A percentile compares a stretch with the other conserved stretches of the same genome.
These are phyloP conservation scores for Phanerotoma sp. DNA, from an alignment of 2,888 invertebrate genomes.

Conservation along the genomic window DNA sequence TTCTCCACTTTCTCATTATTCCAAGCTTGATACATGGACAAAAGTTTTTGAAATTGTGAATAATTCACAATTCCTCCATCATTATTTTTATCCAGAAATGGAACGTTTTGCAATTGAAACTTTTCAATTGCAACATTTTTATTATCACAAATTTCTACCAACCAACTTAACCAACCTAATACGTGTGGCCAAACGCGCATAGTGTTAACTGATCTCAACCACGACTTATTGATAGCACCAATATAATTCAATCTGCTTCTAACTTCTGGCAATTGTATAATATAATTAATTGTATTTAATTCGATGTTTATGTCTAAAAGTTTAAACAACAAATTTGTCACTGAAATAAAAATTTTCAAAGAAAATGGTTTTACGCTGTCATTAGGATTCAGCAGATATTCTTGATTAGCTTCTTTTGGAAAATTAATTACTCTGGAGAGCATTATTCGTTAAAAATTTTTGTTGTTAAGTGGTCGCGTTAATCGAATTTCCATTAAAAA, in stretches of 20 bases:
- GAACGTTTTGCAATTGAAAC: constrained; percentile 44
- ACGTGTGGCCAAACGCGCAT: constrained; percentile 64
- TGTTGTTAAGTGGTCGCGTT: constrained; percentile 46
- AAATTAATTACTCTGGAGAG: constrained; percentile 46
- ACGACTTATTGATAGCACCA: constrained; percentile 62
- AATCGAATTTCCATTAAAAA: no score
- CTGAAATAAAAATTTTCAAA: constrained; percentile 50
- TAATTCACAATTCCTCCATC: constrained; percentile 28
- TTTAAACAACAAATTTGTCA: constrained; percentile 42
- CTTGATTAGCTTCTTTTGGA: constrained; percentile 37
- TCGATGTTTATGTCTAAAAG: constrained; percentile 40
- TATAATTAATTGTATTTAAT: constrained; percentile 45
- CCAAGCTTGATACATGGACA: constrained; percentile 46
- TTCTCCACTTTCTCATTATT: constrained; percentile 46
- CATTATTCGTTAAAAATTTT: constrained; percentile 46
- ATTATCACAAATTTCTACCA: constrained; percentile 58
- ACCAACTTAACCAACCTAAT: constrained; percentile 61
- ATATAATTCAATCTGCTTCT: constrained; percentile 62
- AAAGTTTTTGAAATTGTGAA: constrained; percentile 37
- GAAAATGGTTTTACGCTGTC: constrained; percentile 49
- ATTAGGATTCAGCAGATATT: constrained; percentile 41
- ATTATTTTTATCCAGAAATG: constrained; percentile 37
- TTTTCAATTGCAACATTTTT: constrained; percentile 48
- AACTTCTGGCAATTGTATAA: constrained; percentile 59
- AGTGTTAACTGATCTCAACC: constrained; percentile 64